Evolutionary conservation across 2,888 invertebrate genomes (phyloP), one percentile per base, ranked within the genome.

Genomic region (Aplocera efformata): DNA sequence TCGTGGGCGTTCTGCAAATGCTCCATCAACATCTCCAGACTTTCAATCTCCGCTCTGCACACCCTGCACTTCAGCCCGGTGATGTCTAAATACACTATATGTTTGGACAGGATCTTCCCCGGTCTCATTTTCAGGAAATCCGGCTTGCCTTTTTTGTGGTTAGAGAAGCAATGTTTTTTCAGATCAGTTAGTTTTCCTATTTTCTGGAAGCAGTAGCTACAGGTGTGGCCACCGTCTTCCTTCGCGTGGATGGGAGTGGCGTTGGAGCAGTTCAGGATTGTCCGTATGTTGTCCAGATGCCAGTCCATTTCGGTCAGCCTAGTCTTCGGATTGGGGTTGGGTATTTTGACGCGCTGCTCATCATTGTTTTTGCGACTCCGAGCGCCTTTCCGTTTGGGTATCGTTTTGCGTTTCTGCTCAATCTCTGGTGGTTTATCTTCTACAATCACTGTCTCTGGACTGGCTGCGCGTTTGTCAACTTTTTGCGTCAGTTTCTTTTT

Each of bases 191-290:
- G 71, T 1, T 68, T 65, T 1, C 56, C 48, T 46, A 65, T 83
- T n/a, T 75, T 72, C 1, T 69, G 61, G 1, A 71, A 54, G 34
- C 84, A 85, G 47, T 74, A 83, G 30, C 75, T 69, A 53, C 84
- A 84, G 0, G 70, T 62, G 37, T 72, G 83, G 0, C 70, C 60
- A 0, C 58, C 53, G 1, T 71, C 65, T 0, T 72, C 69, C 7
- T 64, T 62, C 23, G 71, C 64, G 0, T 76, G 64, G 4, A 84
- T 73, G 0, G 77, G 78, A 0, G 82, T 79, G 0, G 81, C 80
- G 48, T 81, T 84, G 0, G 83, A 71, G 11, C 53, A 68, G 35
- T 63, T 62, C 0, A 77, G 45, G 1, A 83, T 64, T 0, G 67
- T 67, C 30, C 58, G 64, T 1, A 81, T 72, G 26, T 79, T 81